phyloP scores from a whole-genome alignment of 2,113 vertebrate species.

The Brachyistius frenatus region DNA sequence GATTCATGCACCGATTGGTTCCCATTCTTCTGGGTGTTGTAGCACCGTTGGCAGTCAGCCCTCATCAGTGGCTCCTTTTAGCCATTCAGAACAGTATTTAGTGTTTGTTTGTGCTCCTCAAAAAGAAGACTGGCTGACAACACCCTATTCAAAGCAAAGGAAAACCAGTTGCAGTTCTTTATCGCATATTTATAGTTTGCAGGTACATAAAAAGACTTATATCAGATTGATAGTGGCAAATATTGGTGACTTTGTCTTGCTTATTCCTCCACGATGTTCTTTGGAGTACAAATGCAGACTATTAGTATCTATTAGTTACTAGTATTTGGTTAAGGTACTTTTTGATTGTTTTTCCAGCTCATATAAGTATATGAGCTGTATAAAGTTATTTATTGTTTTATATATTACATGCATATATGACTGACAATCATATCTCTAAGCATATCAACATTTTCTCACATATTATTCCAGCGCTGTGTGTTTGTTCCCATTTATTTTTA shows the following conservation, averaged over 20 bases:
- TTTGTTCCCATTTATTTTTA: neutral
- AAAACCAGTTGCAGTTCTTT: too few species aligned
- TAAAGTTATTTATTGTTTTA: neutral
- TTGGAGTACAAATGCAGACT: neutral
- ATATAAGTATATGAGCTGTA: too few species aligned
- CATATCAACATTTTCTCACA: neutral
- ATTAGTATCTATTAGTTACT: neutral
- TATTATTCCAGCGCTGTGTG: neutral
- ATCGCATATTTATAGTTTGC: too few species aligned
- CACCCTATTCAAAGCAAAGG: too few species aligned
- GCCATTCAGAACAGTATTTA: neutral
- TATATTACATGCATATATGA: neutral
- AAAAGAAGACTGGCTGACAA: neutral
- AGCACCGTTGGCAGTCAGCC: neutral
- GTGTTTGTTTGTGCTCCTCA: neutral
- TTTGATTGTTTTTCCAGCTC: neutral
- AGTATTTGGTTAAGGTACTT: too few species aligned
- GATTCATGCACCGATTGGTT: slow-evolving; percentile 10
- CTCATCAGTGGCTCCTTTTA: slow-evolving; percentile 8
- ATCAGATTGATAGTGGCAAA: too few species aligned
- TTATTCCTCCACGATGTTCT: neutral
- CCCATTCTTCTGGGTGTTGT: neutral
- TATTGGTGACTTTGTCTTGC: slow-evolving; percentile 2
- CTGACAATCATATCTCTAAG: neutral
- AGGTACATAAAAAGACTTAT: too few species aligned